A percentile compares a stretch with the other conserved stretches of the same genome.
Evolutionary conservation across 2,113 vertebrate genomes (phyloP).

Genomic region (Dasyprocta punctata): DNA sequence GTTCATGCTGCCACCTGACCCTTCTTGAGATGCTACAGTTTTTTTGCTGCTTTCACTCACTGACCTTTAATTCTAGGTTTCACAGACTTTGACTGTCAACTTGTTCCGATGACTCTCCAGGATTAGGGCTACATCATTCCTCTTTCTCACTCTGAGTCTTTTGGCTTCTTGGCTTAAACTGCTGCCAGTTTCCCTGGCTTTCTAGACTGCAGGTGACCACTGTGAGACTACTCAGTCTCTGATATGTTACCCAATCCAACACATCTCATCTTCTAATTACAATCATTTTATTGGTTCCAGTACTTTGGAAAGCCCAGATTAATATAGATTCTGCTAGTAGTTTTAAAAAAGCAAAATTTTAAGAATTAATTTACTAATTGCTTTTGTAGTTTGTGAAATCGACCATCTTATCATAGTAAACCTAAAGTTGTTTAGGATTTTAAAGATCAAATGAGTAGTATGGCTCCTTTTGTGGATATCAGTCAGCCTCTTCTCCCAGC

Average conservation of each 20-base stretch:
- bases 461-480: background rate
- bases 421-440: background rate
- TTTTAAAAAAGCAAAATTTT: background rate
- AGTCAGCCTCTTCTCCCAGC: background rate
- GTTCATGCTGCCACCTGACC: background rate
- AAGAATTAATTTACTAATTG: background rate
- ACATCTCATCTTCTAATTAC: background rate
- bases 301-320: background rate
- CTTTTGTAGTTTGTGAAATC: background rate
- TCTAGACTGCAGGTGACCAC: background rate
- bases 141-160: background rate
- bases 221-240: background rate
- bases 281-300: background rate
- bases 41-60: background rate
- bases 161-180: background rate
- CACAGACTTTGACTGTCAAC: background rate
- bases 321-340: background rate
- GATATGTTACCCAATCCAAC: background rate
- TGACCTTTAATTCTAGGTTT: background rate
- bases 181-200: background rate
- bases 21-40: background rate
- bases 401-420: background rate
- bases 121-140: background rate
- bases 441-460: background rate
- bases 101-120: background rate